phyloP scores from a whole-genome alignment of 1,140 invertebrate species.

The Drosophila rhopaloa region DNA sequence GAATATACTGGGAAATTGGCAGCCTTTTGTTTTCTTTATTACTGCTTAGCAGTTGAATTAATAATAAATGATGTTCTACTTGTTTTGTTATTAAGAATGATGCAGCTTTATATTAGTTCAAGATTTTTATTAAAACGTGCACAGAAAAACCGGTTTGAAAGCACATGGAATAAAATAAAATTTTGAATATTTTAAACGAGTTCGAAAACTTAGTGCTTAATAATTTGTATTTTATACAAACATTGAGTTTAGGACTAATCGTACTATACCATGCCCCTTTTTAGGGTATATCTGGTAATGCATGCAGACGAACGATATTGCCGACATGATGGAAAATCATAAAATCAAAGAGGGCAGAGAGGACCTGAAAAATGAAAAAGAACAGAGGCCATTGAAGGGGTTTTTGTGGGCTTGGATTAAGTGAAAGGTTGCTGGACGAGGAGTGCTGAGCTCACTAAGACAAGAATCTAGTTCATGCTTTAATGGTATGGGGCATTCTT shows the following conservation, averaged over 20 bases:
- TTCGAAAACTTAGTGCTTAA: no score
- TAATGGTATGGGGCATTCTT: conserved; percentile 30
- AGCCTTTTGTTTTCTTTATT: background rate
- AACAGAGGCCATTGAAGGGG: background rate
- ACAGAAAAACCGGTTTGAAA: no score
- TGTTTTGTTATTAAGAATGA: background rate
- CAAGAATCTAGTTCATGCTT: conserved; percentile 35
- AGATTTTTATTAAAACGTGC: no score
- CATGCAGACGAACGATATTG: conserved; percentile 20
- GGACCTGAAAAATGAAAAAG: conserved; percentile 13
- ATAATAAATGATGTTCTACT: background rate
- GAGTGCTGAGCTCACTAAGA: background rate
- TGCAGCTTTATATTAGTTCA: background rate
- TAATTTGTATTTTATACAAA: no score
- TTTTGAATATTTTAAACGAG: no score
- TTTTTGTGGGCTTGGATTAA: background rate
- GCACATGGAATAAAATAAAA: no score
- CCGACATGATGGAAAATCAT: conserved; percentile 43
- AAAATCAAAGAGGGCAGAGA: conserved; percentile 48
- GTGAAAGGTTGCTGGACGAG: conserved; percentile 18
- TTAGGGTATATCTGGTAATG: conserved; percentile 20
- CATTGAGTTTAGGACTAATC: background rate
- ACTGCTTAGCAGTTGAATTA: background rate
- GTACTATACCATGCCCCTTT: no score
- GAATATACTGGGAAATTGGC: no score